A percentile compares a stretch with the other conserved stretches of the same genome.
Evolutionary conservation across 2,888 invertebrate species (phyloP).

Genomic region (Rhopalosiphum nymphaeae): DNA sequence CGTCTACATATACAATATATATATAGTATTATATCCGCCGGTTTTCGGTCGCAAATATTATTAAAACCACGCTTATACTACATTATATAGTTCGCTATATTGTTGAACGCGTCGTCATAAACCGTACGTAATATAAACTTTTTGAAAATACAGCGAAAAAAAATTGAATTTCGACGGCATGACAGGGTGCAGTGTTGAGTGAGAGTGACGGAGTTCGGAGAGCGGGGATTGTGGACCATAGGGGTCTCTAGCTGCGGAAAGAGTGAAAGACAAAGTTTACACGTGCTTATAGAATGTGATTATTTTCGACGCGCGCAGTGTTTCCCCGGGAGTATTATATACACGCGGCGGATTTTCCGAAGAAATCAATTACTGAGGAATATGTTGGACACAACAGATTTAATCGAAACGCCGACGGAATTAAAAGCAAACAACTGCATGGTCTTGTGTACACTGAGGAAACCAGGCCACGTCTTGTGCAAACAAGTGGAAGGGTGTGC

Average conservation of each 20-base stretch:
- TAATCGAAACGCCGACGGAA: slow-evolving; percentile 60
- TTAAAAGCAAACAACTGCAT: slow-evolving; percentile 60
- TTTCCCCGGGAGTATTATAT: neutral
- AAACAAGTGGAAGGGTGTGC: slow-evolving; percentile 54
- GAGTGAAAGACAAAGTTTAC: slow-evolving; percentile 14
- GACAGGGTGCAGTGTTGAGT: neutral
- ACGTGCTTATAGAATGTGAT: slow-evolving; percentile 35
- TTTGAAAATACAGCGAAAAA: neutral
- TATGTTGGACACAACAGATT: slow-evolving; percentile 47
- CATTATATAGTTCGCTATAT: neutral
- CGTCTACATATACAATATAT: neutral
- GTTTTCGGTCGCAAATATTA: neutral
- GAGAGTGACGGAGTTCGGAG: neutral
- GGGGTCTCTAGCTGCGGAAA: neutral
- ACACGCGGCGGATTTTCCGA: neutral
- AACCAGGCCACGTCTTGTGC: slow-evolving; percentile 39
- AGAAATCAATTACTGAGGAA: slow-evolving; percentile 49
- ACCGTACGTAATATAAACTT: neutral
- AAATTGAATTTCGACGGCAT: neutral
- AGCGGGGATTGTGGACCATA: no score
- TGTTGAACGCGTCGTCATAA: neutral
- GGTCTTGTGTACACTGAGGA: slow-evolving; percentile 52
- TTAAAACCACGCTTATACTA: neutral
- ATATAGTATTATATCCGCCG: neutral
- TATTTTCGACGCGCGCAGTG: slow-evolving; percentile 1